Base-by-base conservation (phyloP, 2,113 vertebrate genomes). In the Pseudopodoces humilis region DNA sequence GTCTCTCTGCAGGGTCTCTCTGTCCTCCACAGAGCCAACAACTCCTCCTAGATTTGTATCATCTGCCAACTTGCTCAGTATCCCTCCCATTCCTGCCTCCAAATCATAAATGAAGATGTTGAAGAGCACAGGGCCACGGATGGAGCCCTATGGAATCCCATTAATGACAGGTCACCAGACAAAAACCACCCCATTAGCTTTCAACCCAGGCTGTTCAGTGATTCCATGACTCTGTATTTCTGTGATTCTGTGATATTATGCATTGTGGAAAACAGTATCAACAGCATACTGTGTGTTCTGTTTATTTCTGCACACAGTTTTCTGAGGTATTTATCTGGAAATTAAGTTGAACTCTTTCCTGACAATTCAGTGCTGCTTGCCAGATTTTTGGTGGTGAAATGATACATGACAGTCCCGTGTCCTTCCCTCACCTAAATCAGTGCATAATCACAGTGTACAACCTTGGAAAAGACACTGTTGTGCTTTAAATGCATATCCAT, bases 401-500 rank as follows among this genome's bases (percentile, higher is more conserved):
- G 71, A 77, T 46, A 65, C 27, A 33, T 7, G n/a, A 67, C 15
- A 49, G 25, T 35, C 44, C 11, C 41, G 8, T 9, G 31, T 62
- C 55, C 15, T 88, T 92, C 20, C 12, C 25, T 81, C 50, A 77
- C 17, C 20, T 62, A 41, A 31, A 8, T 37, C 50, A 80, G 53
- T 25, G 30, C 15, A 15, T 19, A 75, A 67, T 37, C 63, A 5
- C 11, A 25, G 3, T 53, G n/a, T 5, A n/a, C 41, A 90, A 14
- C 49, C 75, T 94, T 94, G 68, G 68, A 75, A 95, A 96, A 81
- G 71, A 78, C 43, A 30, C 15, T 44, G 24, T 22, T 84, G 59
- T 91, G 21, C 39, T 63, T 59, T 50, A 94, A 96, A 96, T 86
- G 59, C 35, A 37, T 83, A 46, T 70, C 50, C 82, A 44, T 16